These are phyloP conservation scores for Rhopalosiphum nymphaeae DNA, from an alignment of 2,888 invertebrate species.

Conservation along the genomic window DNA sequence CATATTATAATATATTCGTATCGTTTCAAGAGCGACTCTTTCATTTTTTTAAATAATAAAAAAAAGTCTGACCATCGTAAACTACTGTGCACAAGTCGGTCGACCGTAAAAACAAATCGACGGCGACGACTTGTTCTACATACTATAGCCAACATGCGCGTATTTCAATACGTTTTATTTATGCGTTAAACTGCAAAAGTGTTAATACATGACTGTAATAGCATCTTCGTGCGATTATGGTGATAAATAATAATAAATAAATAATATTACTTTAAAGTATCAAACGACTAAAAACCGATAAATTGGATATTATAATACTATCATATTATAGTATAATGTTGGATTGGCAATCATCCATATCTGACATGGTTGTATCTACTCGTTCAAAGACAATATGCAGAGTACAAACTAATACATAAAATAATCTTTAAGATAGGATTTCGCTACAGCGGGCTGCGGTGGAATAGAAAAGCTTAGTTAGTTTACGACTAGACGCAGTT, in stretches of 20 bases:
- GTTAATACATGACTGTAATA: neutral
- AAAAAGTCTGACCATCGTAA: neutral
- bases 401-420: neutral
- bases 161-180: neutral
- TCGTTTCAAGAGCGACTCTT: neutral
- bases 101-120: slow-evolving; percentile 17
- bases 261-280: neutral
- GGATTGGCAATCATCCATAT: neutral
- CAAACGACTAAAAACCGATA: neutral
- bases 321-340: neutral
- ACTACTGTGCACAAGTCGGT: slow-evolving; percentile 16
- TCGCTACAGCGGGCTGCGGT: neutral
- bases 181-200: neutral
- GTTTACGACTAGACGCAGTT: neutral
- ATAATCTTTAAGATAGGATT: neutral
- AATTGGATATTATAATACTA: neutral
- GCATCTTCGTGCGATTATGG: neutral
- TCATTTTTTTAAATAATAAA: neutral
- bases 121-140: neutral
- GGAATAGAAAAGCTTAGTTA: neutral
- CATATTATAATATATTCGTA: slow-evolving; percentile 16
- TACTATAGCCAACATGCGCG: neutral
- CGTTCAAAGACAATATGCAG: neutral
- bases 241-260: neutral
- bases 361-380: neutral